phyloP scores from a whole-genome alignment of 1,140 invertebrate genomes.

The Monomorium pharaonis region DNA sequence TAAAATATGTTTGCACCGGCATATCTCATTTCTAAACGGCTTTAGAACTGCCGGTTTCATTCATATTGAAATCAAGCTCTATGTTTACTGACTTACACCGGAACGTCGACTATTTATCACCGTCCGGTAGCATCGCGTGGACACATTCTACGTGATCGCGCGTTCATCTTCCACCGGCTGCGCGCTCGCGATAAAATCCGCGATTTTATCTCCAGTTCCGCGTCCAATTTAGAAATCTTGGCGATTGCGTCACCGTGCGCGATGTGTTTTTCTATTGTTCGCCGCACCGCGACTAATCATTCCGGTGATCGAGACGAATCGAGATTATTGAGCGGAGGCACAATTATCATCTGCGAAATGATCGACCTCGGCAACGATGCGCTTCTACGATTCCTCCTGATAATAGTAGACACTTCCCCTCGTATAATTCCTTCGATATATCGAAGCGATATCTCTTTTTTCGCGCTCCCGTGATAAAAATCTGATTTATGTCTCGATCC shows the following conservation, averaged over 20 bases:
- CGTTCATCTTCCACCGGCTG: constrained; percentile 42
- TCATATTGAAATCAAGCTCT: constrained; percentile 49
- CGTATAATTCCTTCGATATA: constrained; percentile 73
- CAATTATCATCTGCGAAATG: constrained; percentile 51
- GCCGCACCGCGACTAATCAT: constrained; percentile 56
- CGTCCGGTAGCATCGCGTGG: constrained; percentile 51
- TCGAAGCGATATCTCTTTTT: too few species aligned
- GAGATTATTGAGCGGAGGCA: constrained; percentile 58
- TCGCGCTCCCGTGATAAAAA: constrained; percentile 79
- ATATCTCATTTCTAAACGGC: constrained; percentile 40
- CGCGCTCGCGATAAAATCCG: constrained; percentile 31
- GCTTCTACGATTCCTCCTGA: constrained; percentile 56
- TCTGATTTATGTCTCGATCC: constrained; percentile 81
- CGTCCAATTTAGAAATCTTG: constrained; percentile 60
- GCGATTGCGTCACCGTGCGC: constrained; percentile 44
- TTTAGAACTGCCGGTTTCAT: constrained; percentile 14
- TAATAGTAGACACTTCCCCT: constrained; percentile 78
- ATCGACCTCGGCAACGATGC: constrained; percentile 56
- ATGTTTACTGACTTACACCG: constrained; percentile 33
- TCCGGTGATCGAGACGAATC: constrained; percentile 62
- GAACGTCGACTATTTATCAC: constrained; percentile 49
- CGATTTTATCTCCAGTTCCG: constrained; percentile 48
- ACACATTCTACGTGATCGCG: constrained; percentile 10
- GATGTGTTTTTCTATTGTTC: constrained; percentile 64
- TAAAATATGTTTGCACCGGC: constrained; percentile 22